Evolutionary conservation across 2,113 vertebrate genomes (phyloP).

Genomic region (Planiliza haematocheilus): DNA sequence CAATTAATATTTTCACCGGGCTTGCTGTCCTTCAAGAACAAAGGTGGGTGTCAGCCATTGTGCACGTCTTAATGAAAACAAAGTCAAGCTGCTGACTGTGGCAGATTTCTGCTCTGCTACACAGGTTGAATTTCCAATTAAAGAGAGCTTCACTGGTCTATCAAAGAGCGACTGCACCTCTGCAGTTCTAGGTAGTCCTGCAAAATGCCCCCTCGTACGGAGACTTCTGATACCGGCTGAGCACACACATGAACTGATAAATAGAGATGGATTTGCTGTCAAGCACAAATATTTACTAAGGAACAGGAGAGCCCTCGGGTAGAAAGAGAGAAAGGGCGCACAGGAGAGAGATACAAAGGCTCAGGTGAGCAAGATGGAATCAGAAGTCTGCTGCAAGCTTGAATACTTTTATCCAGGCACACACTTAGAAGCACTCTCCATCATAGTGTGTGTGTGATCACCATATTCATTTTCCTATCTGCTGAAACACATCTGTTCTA

Average conservation of each 20-base stretch:
- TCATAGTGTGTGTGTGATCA: slow-evolving; percentile 24
- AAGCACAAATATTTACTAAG: slow-evolving; percentile 67
- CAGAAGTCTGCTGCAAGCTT: slow-evolving; percentile 14
- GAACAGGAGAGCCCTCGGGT: slow-evolving; percentile 46
- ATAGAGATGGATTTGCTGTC: slow-evolving; percentile 72
- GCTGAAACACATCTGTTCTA: slow-evolving; percentile 3
- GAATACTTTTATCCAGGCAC: slow-evolving; percentile 12
- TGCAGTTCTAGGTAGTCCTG: slow-evolving; percentile 37
- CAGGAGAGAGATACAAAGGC: slow-evolving; percentile 4
- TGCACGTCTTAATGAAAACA: slow-evolving; percentile 76
- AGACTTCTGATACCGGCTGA: slow-evolving; percentile 8
- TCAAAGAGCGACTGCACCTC: slow-evolving; percentile 63
- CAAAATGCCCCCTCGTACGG: slow-evolving; percentile 21
- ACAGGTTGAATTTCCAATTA: slow-evolving; percentile 82
- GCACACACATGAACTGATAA: slow-evolving; percentile 43
- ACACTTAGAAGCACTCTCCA: not conserved
- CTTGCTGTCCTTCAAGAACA: slow-evolving; percentile 49
- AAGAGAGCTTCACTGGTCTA: slow-evolving; percentile 51
- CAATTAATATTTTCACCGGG: slow-evolving; percentile 51
- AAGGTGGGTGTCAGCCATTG: slow-evolving; percentile 37
- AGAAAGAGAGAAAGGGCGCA: slow-evolving; percentile 14
- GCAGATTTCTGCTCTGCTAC: slow-evolving; percentile 77
- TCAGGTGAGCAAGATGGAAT: slow-evolving; percentile 23
- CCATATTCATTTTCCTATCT: slow-evolving; percentile 19
- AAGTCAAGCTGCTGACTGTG: slow-evolving; percentile 78